Evolutionary conservation across 2,797 vertebrate species (phyloP), one percentile per base, ranked within the genome.

Genomic region (Syngnathus rostellatus): DNA sequence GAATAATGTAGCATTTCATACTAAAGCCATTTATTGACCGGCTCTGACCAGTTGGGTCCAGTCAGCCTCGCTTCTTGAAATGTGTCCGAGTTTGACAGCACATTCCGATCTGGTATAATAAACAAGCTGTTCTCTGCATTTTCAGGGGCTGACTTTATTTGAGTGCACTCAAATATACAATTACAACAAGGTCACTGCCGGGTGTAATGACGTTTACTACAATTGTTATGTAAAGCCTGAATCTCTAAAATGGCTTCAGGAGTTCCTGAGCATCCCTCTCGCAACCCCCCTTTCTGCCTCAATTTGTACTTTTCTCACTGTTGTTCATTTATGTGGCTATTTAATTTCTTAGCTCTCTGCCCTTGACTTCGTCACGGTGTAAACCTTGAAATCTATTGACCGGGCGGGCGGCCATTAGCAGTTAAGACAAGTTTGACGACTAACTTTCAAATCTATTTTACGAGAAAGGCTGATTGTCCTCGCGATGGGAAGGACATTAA

Each of bases 301-400:
- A 39, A 76, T 79, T 77, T 75, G 65, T 79, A 67, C 72, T 61
- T 63, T 51, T 76, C 75, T 64, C 72, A 62, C 65, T 57, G 53
- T 31, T 48, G 64, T 64, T 80, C 65, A 21, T 75, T 82, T 80
- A 70, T 80, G 69, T 50, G 53, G 73, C 75, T 72, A 68, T 77
- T 75, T 73, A 39, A 77, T 75, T 74, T 75, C 71, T 58, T 39
- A 66, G 55, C 65, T 75, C 68, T 81, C 72, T 73, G 75, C 72
- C 77, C 73, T 82, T 64, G 71, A 75, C 72, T 72, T 50, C 11
- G 62, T 78, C 70, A 40, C 74, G 68, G 72, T 25, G 40, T 70
- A 71, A 65, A 17, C 1, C 11, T 50, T 2, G 2, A 62, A 71
- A 70, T 58, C 39, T 19, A 50, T 41, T 21, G 8, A 69, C 59